Evolutionary conservation across 2,113 vertebrate species (phyloP).

Genomic region (Cyprichromis sp.): DNA sequence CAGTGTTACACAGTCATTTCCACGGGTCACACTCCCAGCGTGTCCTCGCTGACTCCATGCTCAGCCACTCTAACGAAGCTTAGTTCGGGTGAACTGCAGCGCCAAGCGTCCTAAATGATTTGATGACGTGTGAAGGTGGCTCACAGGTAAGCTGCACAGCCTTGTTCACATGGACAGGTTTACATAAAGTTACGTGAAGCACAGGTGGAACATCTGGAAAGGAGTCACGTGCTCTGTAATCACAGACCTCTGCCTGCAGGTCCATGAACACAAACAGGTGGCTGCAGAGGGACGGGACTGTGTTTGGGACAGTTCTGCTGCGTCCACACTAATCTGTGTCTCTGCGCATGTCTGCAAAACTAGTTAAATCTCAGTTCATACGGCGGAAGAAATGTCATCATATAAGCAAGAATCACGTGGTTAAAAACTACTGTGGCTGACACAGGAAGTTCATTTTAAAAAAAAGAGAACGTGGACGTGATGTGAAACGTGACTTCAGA

Average conservation of each 20-base stretch:
- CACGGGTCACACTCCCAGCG: not conserved
- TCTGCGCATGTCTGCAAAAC: not conserved
- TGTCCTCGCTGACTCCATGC: not conserved
- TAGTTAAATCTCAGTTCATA: not conserved
- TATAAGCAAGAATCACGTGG: not conserved
- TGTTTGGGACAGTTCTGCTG: not conserved
- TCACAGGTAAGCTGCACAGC: not conserved
- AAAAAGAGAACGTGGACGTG: accelerated
- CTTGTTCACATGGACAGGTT: accelerated
- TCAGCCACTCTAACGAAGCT: not conserved
- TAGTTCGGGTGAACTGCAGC: not conserved
- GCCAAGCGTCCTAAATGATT: not conserved
- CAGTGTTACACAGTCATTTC: not conserved
- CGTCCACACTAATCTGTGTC: not conserved
- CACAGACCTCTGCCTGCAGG: not conserved
- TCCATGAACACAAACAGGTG: not conserved
- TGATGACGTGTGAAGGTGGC: not conserved
- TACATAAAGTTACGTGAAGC: not conserved
- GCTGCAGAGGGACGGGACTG: not conserved
- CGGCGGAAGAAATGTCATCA: not conserved
- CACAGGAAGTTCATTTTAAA: accelerated
- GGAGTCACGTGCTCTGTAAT: not conserved
- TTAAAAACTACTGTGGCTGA: not conserved
- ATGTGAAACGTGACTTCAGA: not conserved
- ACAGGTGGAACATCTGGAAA: not conserved